Conservation (phyloP, 2,888 invertebrate genomes). For the Hyppa rectilinea region DNA sequence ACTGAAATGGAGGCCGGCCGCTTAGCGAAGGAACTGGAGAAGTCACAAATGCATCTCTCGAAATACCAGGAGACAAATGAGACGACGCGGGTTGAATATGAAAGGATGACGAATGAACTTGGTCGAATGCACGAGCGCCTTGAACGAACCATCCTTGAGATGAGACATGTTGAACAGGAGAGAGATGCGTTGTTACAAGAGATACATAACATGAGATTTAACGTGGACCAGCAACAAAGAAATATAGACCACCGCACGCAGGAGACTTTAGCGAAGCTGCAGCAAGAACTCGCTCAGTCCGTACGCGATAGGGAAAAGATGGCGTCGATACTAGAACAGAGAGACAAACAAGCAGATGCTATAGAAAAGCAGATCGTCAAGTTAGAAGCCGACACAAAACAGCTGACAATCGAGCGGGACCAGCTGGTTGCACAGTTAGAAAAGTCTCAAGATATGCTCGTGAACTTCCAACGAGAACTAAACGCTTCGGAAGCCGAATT, state of each 20-base stretch:
- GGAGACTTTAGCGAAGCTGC: constrained; percentile 93
- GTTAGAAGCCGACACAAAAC: constrained; percentile 96
- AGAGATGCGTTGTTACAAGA: constrained; percentile 93
- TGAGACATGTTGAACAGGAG: constrained; percentile 93
- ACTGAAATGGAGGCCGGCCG: constrained; percentile 96
- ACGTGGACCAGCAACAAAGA: constrained; percentile 92
- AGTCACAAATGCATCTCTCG: constrained; percentile 95
- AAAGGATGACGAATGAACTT: constrained; percentile 95
- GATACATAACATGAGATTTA: constrained; percentile 92
- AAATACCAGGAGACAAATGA: constrained; percentile 96
- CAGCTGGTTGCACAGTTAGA: constrained; percentile 97
- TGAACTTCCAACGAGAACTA: constrained; percentile 97
- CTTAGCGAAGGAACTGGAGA: constrained; percentile 96
- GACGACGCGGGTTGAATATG: constrained; percentile 95
- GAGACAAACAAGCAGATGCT: constrained; percentile 94
- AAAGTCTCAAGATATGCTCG: constrained; percentile 97
- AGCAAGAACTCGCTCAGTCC: constrained; percentile 93
- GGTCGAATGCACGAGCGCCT: constrained; percentile 95
- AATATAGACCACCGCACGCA: constrained; percentile 93
- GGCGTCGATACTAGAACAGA: constrained; percentile 94
- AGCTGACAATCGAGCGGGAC: constrained; percentile 96
- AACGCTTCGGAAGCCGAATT: constrained; percentile 95
- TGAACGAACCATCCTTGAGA: constrained; percentile 93
- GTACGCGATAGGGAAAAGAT: constrained; percentile 94
- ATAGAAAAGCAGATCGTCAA: constrained; percentile 96